Evolutionary conservation across 92 coral and sea anemone species (phyloP).

Genomic region (Isaurus tuberculatus): DNA sequence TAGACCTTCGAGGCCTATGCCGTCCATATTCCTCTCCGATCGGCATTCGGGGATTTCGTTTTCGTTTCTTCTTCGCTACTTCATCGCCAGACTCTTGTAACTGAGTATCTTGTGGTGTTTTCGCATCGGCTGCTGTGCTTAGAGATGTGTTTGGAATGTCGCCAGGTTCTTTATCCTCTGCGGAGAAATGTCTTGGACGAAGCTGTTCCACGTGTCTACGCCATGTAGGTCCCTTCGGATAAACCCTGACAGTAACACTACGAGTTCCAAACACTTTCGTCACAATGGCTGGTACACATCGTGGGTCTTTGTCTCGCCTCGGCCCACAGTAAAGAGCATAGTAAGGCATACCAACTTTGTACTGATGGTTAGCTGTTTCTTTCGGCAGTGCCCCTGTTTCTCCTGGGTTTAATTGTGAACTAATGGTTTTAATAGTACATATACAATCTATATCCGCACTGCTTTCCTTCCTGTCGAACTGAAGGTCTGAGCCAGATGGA

Average conservation of each 20-base stretch:
- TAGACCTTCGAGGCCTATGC: conserved; percentile 47
- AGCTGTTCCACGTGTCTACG: conserved; percentile 58
- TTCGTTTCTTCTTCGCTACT: conserved; percentile 29
- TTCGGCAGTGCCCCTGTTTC: conserved; percentile 26
- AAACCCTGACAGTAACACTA: conserved; percentile 46
- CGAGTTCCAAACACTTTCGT: conserved; percentile 49
- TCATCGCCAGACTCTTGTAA: conserved; percentile 9
- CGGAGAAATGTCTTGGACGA: conserved; percentile 45
- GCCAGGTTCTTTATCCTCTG: conserved; percentile 51
- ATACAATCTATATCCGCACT: conserved; percentile 40
- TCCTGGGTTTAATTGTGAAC: conserved; percentile 42
- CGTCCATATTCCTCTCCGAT: conserved; percentile 41
- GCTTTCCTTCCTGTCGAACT: conserved; percentile 52
- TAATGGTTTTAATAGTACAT: conserved; percentile 45
- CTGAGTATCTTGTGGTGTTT: conserved; percentile 25
- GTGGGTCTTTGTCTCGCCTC: conserved; percentile 52
- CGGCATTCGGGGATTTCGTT: conserved; percentile 35
- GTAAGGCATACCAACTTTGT: conserved; percentile 42
- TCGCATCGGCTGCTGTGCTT: conserved; percentile 22
- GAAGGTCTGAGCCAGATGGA: conserved; percentile 31
- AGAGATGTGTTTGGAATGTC: conserved; percentile 37
- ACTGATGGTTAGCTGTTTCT: conserved; percentile 25
- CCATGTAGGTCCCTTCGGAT: conserved; percentile 53
- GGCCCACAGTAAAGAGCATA: conserved; percentile 59
- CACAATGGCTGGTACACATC: conserved; percentile 49